Evolutionary conservation across 2,888 invertebrate genomes (phyloP), one percentile per base, ranked within the genome.

Genomic region (Cryptus armator): DNA sequence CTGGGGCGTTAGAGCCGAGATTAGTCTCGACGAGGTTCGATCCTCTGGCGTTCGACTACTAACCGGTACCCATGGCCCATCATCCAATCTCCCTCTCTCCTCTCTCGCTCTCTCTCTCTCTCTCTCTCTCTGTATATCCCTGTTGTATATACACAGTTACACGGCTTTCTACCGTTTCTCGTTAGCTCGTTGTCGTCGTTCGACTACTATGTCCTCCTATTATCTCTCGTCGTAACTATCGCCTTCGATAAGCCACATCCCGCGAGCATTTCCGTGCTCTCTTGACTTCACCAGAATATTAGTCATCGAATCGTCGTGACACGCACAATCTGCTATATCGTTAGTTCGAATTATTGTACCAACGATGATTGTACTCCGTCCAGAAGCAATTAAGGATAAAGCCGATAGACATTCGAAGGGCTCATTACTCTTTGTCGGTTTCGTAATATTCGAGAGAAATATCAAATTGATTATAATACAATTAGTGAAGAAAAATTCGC

Each of bases 1-100:
- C 66, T 66, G 48, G 88, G 62, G 71, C 77, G 82, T 82, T 72
- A 89, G 89, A 89, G 89, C 88, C 87, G 88, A 89, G 89, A 90
- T 90, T 89, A 90, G 88, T 88, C 86, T 83, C 83, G 84, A 83
- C 76, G 71, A 77, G 75, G 59, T 44, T 71, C 85, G 64, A 70
- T 81, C 79, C 66, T 76, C 76, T 83, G 66, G 62, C 46, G 14
- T 51, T 53, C 67, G 4, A 29, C 81, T 37, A 62, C 75, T 24
- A 75, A 51, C 68, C 71, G 51, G 62, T 2, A 19, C 43, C 51
- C 37, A 24, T n/a, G 51, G 66, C 12, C 53, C 19, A 51, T 29
- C 53, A 24, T 64, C 37, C 24, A 32, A 56, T 56, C 6, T 51
- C 62, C 2, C 46, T 48, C 62, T n/a, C 46, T 16, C 72, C 62